Evolutionary conservation across 92 coral and sea anemone species (phyloP).

Genomic region (Palythoa grandiflora): DNA sequence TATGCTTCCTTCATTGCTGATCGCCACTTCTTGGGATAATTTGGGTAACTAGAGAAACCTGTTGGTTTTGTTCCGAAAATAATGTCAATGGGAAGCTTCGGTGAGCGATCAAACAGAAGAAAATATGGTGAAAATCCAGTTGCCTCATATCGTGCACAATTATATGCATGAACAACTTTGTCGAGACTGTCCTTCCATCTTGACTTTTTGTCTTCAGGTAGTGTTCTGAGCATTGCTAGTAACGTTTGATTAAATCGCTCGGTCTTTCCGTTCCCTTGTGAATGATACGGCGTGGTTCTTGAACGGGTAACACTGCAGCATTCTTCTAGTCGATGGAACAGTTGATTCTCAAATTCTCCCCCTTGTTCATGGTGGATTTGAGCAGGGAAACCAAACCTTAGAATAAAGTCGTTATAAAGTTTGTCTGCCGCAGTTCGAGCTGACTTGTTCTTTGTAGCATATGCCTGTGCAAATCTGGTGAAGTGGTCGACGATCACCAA

Average conservation of each 20-base stretch:
- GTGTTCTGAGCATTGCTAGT: neutral
- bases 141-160: neutral
- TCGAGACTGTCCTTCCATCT: neutral
- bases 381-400: too few species aligned
- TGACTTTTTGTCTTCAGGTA: neutral
- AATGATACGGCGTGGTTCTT: neutral
- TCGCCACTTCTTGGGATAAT: slow-evolving; percentile 6
- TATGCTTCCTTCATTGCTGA: slow-evolving; percentile 42
- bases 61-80: neutral
- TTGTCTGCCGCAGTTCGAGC: too few species aligned
- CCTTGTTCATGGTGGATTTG: neutral
- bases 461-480: too few species aligned
- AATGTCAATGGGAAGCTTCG: slow-evolving; percentile 21
- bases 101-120: too few species aligned
- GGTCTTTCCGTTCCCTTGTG: too few species aligned
- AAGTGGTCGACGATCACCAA: too few species aligned
- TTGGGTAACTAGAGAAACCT: neutral
- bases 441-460: too few species aligned
- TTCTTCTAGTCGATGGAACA: neutral
- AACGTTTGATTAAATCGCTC: neutral
- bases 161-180: neutral
- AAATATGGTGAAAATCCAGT: too few species aligned
- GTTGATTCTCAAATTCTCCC: slow-evolving; percentile 44
- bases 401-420: neutral
- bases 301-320: too few species aligned